Evolutionary conservation across 2,113 vertebrate genomes (phyloP), one percentile per base, ranked within the genome.

Genomic region (Brachyistius frenatus): DNA sequence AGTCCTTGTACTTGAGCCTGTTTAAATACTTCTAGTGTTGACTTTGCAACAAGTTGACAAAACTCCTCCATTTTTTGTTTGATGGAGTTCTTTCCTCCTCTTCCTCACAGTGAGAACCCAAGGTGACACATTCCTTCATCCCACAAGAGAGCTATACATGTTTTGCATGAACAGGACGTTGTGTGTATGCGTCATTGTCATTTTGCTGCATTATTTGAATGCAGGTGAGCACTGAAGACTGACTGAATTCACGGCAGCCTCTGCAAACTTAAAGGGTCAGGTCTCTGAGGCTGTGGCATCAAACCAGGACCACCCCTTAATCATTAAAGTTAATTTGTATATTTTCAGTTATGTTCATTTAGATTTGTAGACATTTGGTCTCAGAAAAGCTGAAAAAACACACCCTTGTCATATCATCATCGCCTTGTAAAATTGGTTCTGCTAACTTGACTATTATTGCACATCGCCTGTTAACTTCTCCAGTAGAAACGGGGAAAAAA

Each of bases 11-110:
- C 61, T 60, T 10, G 14, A 74, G 61, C 54, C 73, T 30, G 36
- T 82, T 78, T 78, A 53, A 81, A 84, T 85, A 60, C 66, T 44
- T 80, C 81, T 58, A 65, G 73, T 86, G 74, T 76, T 57, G 4
- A 53, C 66, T 83, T 80, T 23, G 15, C 66, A 2, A 63, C 68
- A 83, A 85, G 91, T 90, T 77, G 87, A 50, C 72, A 47, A 31
- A 61, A 69, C 55, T 52, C 41, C 39, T 37, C 35, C 36, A 39
- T 81, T 86, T 83, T 61, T 71, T 37, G 80, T 86, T 84, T 83
- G 80, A 86, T 85, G 15, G 16, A 23, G 58, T 52, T 41, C 41
- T 76, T 86, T 69, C 23, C 36, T 16, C 33, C 46, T 30, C 16
- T 55, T 56, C 47, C 76, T 58, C 52, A 30, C 32, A 39, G 14